These are phyloP conservation scores for Callionymus lyra DNA, from an alignment of 2,113 vertebrate species.

Conservation along the genomic window DNA sequence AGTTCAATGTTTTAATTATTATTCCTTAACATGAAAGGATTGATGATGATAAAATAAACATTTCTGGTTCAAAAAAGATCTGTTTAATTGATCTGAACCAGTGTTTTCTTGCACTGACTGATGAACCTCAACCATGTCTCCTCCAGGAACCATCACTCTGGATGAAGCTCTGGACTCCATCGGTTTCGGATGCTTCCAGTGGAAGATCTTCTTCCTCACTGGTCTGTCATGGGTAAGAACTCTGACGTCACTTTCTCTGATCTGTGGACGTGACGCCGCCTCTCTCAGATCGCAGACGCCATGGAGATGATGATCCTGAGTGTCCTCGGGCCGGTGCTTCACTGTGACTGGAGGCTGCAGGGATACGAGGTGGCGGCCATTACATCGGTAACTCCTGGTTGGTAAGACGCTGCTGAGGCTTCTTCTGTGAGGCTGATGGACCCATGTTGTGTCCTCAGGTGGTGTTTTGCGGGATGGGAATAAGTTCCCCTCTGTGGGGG, in stretches of 20 bases:
- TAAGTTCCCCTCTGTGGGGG: conserved; percentile 86
- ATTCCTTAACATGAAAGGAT: no score
- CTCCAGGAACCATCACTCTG: conserved; percentile 86
- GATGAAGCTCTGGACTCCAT: conserved; percentile 89
- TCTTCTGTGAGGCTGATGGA: background rate
- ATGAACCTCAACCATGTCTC: no score
- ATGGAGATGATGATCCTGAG: conserved; percentile 99
- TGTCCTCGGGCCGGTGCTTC: conserved; percentile 87
- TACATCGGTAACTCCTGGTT: conserved; percentile 75
- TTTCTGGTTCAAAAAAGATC: no score
- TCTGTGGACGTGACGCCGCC: no score
- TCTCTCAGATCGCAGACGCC: conserved; percentile 82
- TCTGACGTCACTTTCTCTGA: background rate
- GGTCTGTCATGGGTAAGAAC: conserved; percentile 86
- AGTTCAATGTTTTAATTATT: no score
- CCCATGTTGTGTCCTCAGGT: conserved; percentile 56
- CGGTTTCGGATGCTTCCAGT: conserved; percentile 91
- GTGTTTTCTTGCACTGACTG: no score
- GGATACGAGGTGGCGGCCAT: conserved; percentile 87
- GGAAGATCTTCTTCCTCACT: conserved; percentile 83
- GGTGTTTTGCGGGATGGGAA: conserved; percentile 90
- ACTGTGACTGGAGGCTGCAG: conserved; percentile 88
- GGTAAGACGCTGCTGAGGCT: no score
- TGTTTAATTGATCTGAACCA: no score
- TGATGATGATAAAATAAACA: no score